Conservation (phyloP, 1,140 invertebrate species). For the Tetramorium alpestre region DNA sequence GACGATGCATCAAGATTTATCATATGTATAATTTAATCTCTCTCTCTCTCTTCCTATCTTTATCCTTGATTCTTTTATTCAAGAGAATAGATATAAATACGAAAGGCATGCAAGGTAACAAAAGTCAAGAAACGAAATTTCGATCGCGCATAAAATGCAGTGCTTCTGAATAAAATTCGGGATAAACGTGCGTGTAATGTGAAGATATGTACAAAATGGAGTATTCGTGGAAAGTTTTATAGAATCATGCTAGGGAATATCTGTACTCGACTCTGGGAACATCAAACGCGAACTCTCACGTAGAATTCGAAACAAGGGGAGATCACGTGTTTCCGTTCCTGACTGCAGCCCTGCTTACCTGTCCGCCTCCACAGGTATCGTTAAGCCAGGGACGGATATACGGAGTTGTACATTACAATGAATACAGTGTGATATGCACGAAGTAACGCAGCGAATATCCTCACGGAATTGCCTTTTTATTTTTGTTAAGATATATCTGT, state of each 20-base stretch:
- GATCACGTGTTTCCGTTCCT: constrained; percentile 62
- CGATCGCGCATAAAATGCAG: neutral
- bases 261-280: constrained; percentile 31
- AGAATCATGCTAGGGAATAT: constrained; percentile 36
- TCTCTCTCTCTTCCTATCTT: neutral
- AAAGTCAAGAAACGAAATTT: neutral
- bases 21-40: neutral
- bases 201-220: neutral
- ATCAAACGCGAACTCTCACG: constrained; percentile 59
- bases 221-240: neutral
- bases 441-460: neutral
- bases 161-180: neutral
- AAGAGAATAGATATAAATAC: neutral
- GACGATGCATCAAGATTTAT: neutral
- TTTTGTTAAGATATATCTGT: neutral
- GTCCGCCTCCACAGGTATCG: constrained; percentile 40
- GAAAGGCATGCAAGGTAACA: neutral
- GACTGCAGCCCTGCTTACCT: constrained; percentile 57
- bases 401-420: neutral
- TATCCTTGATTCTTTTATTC: neutral
- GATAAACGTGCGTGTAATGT: neutral
- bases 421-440: neutral
- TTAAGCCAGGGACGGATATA: constrained; percentile 35
- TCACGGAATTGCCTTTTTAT: neutral
- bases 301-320: constrained; percentile 45